Evolutionary conservation across 2,797 vertebrate genomes (phyloP), one percentile per base, ranked within the genome.

Genomic region (Threskiornis aethiopicus): DNA sequence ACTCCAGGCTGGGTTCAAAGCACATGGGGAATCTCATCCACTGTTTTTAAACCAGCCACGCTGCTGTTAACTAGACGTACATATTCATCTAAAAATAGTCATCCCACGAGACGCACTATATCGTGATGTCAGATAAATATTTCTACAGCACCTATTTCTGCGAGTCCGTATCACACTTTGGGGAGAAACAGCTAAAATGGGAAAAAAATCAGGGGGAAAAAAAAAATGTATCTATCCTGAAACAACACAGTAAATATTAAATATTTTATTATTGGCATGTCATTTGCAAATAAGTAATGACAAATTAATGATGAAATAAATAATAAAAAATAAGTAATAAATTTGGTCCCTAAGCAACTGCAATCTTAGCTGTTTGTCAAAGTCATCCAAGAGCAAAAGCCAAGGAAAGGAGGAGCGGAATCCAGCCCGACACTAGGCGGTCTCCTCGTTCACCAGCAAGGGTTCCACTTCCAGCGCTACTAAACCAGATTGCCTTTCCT

Each of bases 381-480:
- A 73, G 35, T 35, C 54, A 67, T 13, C 39, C 76, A 26, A 33
- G 62, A 49, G 44, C 51, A 64, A 76, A 75, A 24, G 21, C 33
- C 49, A 24, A 6, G 5, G 37, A 22, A 52, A 86, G 29, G 17
- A 10, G 42, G 62, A 84, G 65, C 12, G 1, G 7, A 31, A 59
- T 5, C 41, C 42, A 70, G 37, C 33, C 13, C 3, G 5, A 35
- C 52, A 3, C 84, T 35, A 97, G 46, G 96, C 93, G 6, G 97
- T 84, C 79, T 97, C 97, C 81, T 98, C 98, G 2, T 96, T 46
- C 97, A 85, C 93, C 78, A 98, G 97, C 29, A 98, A 90, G 1
- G 98, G 98, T 55, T 98, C 97, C 79, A 97, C 98, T 71, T 98
- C 98, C 55, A 97, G 88, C 10, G 82, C 76, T 7, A 92, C 66